Conservation (phyloP, 2,113 vertebrate genomes). For the Laticauda laticaudata region DNA sequence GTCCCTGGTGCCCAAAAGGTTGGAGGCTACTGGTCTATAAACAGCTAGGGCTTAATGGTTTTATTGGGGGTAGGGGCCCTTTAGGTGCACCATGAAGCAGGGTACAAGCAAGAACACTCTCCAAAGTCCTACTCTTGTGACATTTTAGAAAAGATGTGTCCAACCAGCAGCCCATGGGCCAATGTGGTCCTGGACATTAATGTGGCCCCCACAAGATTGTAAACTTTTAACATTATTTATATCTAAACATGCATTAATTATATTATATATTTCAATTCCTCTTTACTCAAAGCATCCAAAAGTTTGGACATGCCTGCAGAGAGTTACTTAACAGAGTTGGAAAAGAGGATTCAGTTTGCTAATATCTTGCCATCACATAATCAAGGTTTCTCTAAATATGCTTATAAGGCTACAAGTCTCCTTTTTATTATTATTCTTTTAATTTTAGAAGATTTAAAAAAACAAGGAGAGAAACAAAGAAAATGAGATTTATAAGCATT, state of each 20-base stretch:
- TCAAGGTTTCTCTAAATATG: neutral
- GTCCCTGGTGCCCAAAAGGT: no score
- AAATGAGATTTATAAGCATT: neutral
- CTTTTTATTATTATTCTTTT: neutral
- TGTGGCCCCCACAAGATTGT: neutral
- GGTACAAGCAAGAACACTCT: neutral
- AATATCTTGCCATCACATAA: neutral
- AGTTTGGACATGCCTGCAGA: neutral
- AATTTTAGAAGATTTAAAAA: neutral
- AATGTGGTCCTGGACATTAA: neutral
- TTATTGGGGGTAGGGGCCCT: neutral
- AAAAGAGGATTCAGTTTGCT: neutral
- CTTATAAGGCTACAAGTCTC: neutral
- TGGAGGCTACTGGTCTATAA: neutral
- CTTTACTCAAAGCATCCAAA: neutral
- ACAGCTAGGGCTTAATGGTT: neutral
- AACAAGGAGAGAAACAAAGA: neutral
- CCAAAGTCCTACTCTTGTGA: neutral
- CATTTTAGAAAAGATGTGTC: neutral
- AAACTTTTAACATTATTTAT: neutral
- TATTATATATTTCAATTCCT: neutral
- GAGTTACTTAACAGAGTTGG: neutral
- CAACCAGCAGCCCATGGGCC: neutral
- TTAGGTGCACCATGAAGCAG: neutral
- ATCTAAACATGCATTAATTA: neutral